Evolutionary conservation across 2,113 vertebrate genomes (phyloP).

Genomic region (Amblyopsis rosae): DNA sequence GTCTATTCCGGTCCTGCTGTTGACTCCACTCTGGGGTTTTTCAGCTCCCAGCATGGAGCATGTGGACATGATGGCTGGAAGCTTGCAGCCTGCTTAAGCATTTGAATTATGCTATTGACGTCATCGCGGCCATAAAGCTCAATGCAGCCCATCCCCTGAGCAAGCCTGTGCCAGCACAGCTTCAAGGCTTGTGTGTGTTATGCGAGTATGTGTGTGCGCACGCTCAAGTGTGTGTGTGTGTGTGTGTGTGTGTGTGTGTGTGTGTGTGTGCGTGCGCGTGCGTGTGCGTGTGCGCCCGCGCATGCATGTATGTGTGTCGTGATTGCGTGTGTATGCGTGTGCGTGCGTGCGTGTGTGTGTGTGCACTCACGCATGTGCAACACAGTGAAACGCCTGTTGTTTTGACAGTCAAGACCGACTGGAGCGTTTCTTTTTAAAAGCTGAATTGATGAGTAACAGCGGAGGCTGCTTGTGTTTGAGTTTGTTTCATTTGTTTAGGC

Average conservation of each 20-base stretch:
- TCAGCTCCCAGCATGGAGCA: conserved; percentile 58
- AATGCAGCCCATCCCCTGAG: conserved; percentile 87
- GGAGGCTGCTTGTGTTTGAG: conserved; percentile 36
- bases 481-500: no score
- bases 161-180: conserved; percentile 83
- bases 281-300: neutral
- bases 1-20: conserved; percentile 21
- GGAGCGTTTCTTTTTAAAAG: conserved; percentile 28
- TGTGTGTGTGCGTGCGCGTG: conserved; percentile 9
- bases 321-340: no score
- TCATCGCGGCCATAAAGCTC: conserved; percentile 98
- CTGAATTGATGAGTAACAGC: conserved; percentile 13
- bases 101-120: conserved; percentile 99
- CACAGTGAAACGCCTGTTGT: conserved; percentile 42
- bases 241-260: conserved; percentile 8
- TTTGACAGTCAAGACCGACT: conserved; percentile 46
- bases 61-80: conserved; percentile 83
- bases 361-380: neutral
- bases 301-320: no score
- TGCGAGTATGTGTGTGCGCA: conserved; percentile 31
- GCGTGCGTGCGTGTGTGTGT: neutral
- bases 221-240: neutral
- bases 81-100: conserved; percentile 91
- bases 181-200: conserved; percentile 76
- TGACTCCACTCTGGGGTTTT: conserved; percentile 79